Base-by-base conservation (phyloP, 2,888 invertebrate genomes). In the Anthrax anthrax region DNA sequence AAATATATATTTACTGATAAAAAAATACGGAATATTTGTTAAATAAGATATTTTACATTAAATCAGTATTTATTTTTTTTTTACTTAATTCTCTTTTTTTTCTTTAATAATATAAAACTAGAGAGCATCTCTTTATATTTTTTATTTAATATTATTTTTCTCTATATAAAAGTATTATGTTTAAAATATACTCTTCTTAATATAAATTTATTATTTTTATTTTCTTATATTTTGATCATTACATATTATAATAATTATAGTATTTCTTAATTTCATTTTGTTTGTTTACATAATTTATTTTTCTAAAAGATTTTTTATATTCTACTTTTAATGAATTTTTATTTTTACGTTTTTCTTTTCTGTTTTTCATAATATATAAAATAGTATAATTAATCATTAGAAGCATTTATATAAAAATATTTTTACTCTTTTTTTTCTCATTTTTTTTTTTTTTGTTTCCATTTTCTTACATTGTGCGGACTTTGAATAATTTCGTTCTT, bases 31-130 rank as follows among this genome's bases (percentile, higher is more conserved):
- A 50, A 47, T 47, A 47, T 50, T 50, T 50, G 40, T 50, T 50
- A 50, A 50, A 50, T 47, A 50, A 50, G 47, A 47, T 50, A 50
- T 50, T 50, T 50, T 50, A 50, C 50, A 50, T 46, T n/a, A 45
- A 32, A 12, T 32, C 12, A 12, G 9, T 32, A 12, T 32, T 32
- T 32, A 32, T 32, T 23, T 23, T 6, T 23, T 23, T 23, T 23
- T 23, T 23, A 23, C n/a, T n/a, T n/a, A n/a, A n/a, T 23, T 40
- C 37, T 44, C 13, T 36, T 36, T 36, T 36, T 36, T n/a, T n/a
- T 39, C 43, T 44, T 50, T 50, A 43, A 47, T 42, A 41, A 40
- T 47, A 50, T 47, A 50, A 50, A 50, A 50, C 50, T 50, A 50
- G 50, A 50, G 50, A 50, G 50, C 50, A 47, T 50, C 50, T 50